Conservation (phyloP, 2,797 vertebrate genomes). For the Phataginus tricuspis region DNA sequence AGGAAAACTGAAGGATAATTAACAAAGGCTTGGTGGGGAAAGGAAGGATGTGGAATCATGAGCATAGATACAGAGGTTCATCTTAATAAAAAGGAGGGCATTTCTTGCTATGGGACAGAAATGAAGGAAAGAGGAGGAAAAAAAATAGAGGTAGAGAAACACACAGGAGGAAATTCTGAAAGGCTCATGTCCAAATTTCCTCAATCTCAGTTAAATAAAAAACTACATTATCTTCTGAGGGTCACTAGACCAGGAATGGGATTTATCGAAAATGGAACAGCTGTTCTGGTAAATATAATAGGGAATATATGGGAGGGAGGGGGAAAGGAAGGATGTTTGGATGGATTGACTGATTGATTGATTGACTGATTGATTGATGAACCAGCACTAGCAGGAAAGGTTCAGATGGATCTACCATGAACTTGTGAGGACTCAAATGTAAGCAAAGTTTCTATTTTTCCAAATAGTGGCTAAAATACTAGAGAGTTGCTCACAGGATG, state of each 20-base stretch:
- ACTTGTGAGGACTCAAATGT: background rate
- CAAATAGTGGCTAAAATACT: background rate
- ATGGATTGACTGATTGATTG: background rate
- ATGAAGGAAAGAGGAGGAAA: background rate
- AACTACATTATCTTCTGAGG: background rate
- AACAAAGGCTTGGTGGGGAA: background rate
- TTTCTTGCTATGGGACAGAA: background rate
- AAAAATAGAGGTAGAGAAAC: background rate
- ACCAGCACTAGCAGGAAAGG: background rate
- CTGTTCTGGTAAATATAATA: background rate
- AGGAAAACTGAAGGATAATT: background rate
- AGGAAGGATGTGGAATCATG: background rate
- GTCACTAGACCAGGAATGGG: background rate
- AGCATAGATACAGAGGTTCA: background rate
- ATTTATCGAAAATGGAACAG: slow-evolving; percentile 9
- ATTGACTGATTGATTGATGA: background rate
- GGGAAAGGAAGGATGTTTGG: too few relatives aligned
- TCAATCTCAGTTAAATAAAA: slow-evolving; percentile 3
- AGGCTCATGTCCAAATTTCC: background rate
- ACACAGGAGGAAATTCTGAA: background rate
- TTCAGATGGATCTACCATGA: background rate
- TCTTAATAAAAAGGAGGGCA: background rate
- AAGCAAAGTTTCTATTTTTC: background rate
- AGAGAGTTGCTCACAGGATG: background rate
- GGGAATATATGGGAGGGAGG: background rate